These are phyloP conservation scores for Choristoneura rosaceana DNA, from an alignment of 2,888 invertebrate species.

Conservation along the genomic window DNA sequence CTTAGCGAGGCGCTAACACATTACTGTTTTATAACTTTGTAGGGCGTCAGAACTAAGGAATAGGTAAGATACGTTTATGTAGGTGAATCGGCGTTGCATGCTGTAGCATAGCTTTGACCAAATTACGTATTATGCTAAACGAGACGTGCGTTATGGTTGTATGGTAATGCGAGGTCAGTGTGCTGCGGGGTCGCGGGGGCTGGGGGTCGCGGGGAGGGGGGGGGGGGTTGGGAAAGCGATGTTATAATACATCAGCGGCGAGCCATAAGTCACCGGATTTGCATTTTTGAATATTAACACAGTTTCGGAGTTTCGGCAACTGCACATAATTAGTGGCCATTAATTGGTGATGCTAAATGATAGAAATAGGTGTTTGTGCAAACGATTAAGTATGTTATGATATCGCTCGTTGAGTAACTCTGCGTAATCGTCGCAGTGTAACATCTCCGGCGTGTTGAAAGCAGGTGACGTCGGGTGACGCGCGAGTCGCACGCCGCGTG, in stretches of 20 bases:
- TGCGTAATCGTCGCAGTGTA: neutral
- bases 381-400: slow-evolving; percentile 8
- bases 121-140: neutral
- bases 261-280: slow-evolving; percentile 17
- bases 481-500: neutral
- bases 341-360: neutral
- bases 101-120: neutral
- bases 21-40: neutral
- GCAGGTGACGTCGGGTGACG: neutral
- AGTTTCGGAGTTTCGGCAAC: slow-evolving; percentile 1
- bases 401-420: slow-evolving; percentile 21
- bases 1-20: neutral
- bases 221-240: slow-evolving; percentile 14
- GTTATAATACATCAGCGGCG: slow-evolving; percentile 1
- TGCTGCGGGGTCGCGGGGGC: neutral
- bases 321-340: neutral
- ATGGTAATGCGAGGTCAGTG: neutral
- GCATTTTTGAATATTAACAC: slow-evolving; percentile 8
- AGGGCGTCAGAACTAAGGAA: too few species aligned
- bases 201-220: neutral
- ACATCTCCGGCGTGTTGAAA: neutral
- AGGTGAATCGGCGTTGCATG: neutral
- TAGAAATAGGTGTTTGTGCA: slow-evolving; percentile 18
- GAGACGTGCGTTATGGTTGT: neutral
- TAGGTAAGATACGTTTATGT: too few species aligned